These are phyloP conservation scores for Melanotaenia maccullochi DNA, from an alignment of 2,797 vertebrate genomes.

Conservation along the genomic window DNA sequence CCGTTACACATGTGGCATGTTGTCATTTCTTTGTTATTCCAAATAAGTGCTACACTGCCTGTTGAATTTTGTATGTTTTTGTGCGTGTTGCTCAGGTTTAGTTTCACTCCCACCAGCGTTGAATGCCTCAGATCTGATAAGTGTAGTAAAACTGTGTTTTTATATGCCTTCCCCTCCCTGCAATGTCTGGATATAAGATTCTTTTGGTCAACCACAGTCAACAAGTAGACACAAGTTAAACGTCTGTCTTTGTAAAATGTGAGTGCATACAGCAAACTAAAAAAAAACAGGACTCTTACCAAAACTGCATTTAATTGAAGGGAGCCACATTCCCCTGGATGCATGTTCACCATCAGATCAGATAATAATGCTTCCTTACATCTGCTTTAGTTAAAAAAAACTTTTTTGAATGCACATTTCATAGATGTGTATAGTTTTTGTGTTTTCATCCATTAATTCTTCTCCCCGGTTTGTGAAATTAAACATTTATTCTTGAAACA, in stretches of 20 bases:
- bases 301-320: background rate
- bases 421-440: background rate
- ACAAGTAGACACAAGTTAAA: conserved; percentile 76
- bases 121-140: conserved; percentile 63
- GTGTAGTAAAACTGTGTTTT: conserved; percentile 57
- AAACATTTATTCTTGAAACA: conserved; percentile 89
- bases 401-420: background rate
- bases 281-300: conserved; percentile 29
- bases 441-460: conserved; percentile 13
- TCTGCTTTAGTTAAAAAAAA: background rate
- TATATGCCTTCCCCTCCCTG: conserved; percentile 48
- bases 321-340: background rate
- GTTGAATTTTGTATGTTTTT: conserved; percentile 13
- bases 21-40: conserved; percentile 11
- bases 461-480: conserved; percentile 68
- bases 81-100: conserved; percentile 27
- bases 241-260: conserved; percentile 18
- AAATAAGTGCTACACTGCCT: background rate
- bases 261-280: conserved; percentile 41
- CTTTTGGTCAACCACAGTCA: conserved; percentile 79
- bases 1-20: conserved; percentile 7
- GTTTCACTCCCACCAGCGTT: conserved; percentile 33
- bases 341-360: background rate
- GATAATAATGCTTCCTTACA: background rate
- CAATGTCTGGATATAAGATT: conserved; percentile 71